A percentile compares a stretch with the other conserved stretches of the same genome.
These are phyloP conservation scores for Coleophora deauratella DNA, from an alignment of 2,888 invertebrate genomes.

Conservation along the genomic window DNA sequence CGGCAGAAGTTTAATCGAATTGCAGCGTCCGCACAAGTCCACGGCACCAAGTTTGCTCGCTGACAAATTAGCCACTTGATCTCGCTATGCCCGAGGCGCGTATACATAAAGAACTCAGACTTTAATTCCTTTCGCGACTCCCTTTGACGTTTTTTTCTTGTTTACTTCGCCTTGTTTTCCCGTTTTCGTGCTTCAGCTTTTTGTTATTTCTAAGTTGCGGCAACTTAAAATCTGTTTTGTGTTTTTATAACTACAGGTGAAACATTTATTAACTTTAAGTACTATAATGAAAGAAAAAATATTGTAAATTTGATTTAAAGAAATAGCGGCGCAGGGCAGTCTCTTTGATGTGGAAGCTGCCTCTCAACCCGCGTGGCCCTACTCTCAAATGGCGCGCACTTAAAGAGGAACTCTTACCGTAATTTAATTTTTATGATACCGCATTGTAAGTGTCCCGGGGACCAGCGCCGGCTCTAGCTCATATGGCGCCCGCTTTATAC, in stretches of 20 bases:
- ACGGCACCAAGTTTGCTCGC: conserved; percentile 44
- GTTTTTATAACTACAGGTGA: too few species aligned
- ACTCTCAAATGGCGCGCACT: conserved; percentile 63
- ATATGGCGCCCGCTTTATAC: too few species aligned
- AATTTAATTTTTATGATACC: conserved; percentile 73
- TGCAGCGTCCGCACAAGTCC: conserved; percentile 50
- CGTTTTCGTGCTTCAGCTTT: conserved; percentile 22
- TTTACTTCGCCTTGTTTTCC: conserved; percentile 32
- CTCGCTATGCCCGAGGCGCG: conserved; percentile 39
- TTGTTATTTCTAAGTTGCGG: conserved; percentile 9
- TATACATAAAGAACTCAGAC: conserved; percentile 44
- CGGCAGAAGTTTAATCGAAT: conserved; percentile 68
- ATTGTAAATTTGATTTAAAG: conserved; percentile 66
- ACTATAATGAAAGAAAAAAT: conserved; percentile 58
- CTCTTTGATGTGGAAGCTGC: conserved; percentile 68
- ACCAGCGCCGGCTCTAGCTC: too few species aligned
- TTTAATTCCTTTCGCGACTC: conserved; percentile 39
- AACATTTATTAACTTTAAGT: conserved; percentile 25
- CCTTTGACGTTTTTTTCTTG: conserved; percentile 32
- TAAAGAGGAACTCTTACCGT: conserved; percentile 64
- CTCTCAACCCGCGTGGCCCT: conserved; percentile 29
- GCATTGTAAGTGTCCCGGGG: conserved; percentile 61
- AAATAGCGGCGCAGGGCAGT: conserved; percentile 47
- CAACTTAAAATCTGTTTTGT: too few species aligned
- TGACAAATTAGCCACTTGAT: conserved; percentile 70